Conservation (phyloP, 2,113 vertebrate genomes). For the Prionailurus viverrinus region DNA sequence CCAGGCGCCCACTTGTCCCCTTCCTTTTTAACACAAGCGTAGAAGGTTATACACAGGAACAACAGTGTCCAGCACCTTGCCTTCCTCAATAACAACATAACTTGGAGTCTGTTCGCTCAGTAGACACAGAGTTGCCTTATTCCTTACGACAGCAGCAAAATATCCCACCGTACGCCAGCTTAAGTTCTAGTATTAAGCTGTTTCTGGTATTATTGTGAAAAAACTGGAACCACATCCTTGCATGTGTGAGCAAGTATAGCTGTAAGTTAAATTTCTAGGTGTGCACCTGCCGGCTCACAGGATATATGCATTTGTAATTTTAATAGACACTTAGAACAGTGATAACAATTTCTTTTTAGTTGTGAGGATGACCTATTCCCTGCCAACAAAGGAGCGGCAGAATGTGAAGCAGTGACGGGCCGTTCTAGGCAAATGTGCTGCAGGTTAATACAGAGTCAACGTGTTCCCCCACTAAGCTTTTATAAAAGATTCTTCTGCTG, state of each 20-base stretch:
- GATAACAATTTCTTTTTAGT: not conserved
- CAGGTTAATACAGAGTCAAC: not conserved
- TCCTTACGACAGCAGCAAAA: not conserved
- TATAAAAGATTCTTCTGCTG: not conserved
- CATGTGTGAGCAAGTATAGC: not conserved
- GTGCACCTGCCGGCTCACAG: not conserved
- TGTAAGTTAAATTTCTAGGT: conserved; percentile 23
- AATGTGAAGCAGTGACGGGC: not conserved
- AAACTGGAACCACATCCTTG: not conserved
- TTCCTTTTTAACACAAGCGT: not conserved
- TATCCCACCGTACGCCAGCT: not conserved
- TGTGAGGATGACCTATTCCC: not conserved
- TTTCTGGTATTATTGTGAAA: conserved; percentile 17
- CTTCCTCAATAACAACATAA: not conserved
- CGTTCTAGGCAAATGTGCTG: not conserved
- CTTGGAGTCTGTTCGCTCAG: not conserved
- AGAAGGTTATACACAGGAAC: not conserved
- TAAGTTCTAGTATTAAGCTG: not conserved
- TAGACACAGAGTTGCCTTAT: not conserved
- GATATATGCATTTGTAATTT: conserved; percentile 9
- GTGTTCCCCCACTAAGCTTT: not conserved
- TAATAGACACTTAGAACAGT: not conserved
- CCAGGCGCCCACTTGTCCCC: no score
- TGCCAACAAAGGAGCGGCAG: not conserved
- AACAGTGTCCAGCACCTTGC: not conserved